Evolutionary conservation across 2,797 vertebrate species (phyloP).

Genomic region (Pangasius macronema): DNA sequence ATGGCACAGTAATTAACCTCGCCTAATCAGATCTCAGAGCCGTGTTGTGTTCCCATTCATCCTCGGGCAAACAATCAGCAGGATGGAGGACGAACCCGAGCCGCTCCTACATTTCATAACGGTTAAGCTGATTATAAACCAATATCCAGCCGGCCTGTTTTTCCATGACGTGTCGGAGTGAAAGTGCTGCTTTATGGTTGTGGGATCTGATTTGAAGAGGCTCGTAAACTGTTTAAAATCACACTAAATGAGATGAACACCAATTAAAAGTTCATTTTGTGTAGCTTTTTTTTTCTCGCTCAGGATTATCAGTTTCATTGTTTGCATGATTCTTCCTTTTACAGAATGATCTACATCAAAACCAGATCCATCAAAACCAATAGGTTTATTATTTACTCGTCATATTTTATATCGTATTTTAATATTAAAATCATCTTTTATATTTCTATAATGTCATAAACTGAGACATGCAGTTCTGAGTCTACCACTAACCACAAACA

Average conservation of each 20-base stretch:
- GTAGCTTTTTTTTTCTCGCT: neutral
- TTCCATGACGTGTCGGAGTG: slow-evolving; percentile 73
- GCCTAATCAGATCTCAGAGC: slow-evolving; percentile 80
- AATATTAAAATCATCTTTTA: neutral
- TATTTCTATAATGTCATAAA: neutral
- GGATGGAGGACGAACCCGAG: slow-evolving; percentile 73
- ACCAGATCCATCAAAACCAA: neutral
- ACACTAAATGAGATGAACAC: neutral
- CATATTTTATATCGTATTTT: neutral
- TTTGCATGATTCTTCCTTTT: neutral
- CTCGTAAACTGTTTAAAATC: slow-evolving; percentile 57
- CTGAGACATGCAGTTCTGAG: neutral
- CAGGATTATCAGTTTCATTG: neutral
- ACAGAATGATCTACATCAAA: neutral
- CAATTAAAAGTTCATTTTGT: neutral
- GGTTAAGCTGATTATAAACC: slow-evolving; percentile 83
- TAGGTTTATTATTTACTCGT: neutral
- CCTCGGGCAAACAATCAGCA: slow-evolving; percentile 77
- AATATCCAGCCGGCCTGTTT: slow-evolving; percentile 79
- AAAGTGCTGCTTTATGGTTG: slow-evolving; percentile 76
- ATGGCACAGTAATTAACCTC: slow-evolving; percentile 84
- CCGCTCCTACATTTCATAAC: slow-evolving; percentile 81
- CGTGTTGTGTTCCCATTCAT: slow-evolving; percentile 76
- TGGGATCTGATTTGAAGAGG: slow-evolving; percentile 43
- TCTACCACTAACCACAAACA: neutral